Evolutionary conservation across 2,888 invertebrate genomes (phyloP), one percentile per base, ranked within the genome.

Genomic region (Hetaerina titia): DNA sequence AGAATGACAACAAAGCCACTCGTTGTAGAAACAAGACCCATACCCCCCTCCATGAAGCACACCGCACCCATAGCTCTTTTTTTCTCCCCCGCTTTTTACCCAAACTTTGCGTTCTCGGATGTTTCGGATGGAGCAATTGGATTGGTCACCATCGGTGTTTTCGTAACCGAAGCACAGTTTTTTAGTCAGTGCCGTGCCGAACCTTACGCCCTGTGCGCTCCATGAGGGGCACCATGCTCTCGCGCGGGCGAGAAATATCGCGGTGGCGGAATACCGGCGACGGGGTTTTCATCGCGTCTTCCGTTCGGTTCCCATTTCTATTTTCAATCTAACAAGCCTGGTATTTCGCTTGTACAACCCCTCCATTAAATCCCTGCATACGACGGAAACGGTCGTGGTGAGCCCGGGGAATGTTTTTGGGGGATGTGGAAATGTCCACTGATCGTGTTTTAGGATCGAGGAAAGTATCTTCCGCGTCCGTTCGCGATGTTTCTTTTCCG

Each of bases 1-100:
- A 92, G 92, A 92, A 31, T 69, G 92, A 92, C 92, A 92, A 92
- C 92, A 92, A 92, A 92, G 92, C 64, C 69, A 25, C 56, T 11
- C n/a, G 19, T 2, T 69, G 56, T 64, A 74, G 92, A 92, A 92
- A 92, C 92, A 92, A 31, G 92, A 64, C 56, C 90, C n/a, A 25
- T 31, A 25, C 31, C 81, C 31, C 25, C 81, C 31, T 81, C 81
- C 81, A 81, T 25, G 25, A 81, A 81, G 31, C 81, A 31, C 81
- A 15, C n/a, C 69, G 31, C 81, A 31, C 31, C 31, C 81, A 81
- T 31, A n/a, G 9, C 25, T 81, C 11, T 6, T 25, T 31, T 81
- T 74, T n/a, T 31, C 81, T 31, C 19, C 81, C 9, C 25, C 31
- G 25, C 31, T 81, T 81, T 81, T 81, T 81, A 11, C 8, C 15